Evolutionary conservation across 2,797 vertebrate genomes (phyloP), one percentile per base, ranked within the genome.

Genomic region (Anguilla marmorata): DNA sequence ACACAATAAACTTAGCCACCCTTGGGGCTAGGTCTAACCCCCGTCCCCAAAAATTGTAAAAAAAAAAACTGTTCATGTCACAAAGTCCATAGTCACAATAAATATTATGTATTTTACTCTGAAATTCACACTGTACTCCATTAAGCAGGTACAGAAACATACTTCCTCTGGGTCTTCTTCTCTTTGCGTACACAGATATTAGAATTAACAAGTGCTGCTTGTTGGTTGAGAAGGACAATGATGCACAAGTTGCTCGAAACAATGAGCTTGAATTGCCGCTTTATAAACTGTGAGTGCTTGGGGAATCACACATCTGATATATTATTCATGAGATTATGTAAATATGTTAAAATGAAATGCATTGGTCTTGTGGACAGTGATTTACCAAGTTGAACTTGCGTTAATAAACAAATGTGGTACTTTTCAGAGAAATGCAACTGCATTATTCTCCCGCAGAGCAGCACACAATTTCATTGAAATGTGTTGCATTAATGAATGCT

Each of bases 281-380:
- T 52, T 54, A 11, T 54, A 14, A 84, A 30, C 79, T 82, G 79
- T 82, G 45, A 74, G 48, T 37, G n/a, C 50, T 84, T 66, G 50
- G 45, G 16, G 60, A 24, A 72, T 72, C 83, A 14, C 30, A n/a
- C 50, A 56, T 12, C 50, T 54, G 50, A 84, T 84, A 85, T 45
- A 56, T 84, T 54, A 88, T 52, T 86, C 63, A 86, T 66, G 56
- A 66, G 37, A 86, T 66, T 74, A 52, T 63, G 11, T 12, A 87
- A 50, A 60, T 24, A 54, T 69, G 30, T 33, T 14, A 45, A 37
- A 33, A 60, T 48, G 37, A 63, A 87, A 87, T 84, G 79, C 79
- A 82, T 50, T 82, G 79, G 41, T 82, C 41, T 82, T 82, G 24
- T 14, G 45, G 79, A 82, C 45, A 50, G 41, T n/a, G 45, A 50